Evolutionary conservation across 2,888 invertebrate species (phyloP).

Genomic region (Morinoia aosen): DNA sequence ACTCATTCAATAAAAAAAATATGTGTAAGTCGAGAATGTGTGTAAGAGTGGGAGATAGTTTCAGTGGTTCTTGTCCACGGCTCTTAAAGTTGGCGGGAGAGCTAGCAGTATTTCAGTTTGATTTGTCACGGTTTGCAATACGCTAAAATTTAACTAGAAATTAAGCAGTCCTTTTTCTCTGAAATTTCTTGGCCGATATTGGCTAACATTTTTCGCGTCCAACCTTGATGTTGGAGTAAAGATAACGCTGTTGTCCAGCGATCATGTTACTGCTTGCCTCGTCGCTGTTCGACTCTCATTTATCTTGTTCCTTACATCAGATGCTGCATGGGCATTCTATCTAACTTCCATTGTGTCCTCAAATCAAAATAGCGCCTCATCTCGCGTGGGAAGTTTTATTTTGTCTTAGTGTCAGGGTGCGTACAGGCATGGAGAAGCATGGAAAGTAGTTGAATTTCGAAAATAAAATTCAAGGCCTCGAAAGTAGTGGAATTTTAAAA

Average conservation of each 20-base stretch:
- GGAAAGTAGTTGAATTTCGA: too few species aligned
- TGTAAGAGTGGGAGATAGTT: neutral
- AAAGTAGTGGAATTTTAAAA: too few species aligned
- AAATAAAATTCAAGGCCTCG: too few species aligned
- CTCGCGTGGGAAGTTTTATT: too few species aligned
- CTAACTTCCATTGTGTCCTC: neutral
- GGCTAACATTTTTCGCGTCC: neutral
- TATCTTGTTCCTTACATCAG: neutral
- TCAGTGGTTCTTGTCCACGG: neutral
- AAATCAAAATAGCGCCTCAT: too few species aligned
- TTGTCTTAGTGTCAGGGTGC: too few species aligned
- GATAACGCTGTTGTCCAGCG: neutral
- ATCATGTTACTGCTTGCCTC: neutral
- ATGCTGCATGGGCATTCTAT: neutral
- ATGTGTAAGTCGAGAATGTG: neutral
- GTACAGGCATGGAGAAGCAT: too few species aligned
- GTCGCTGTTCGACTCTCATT: neutral
- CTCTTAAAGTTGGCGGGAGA: neutral
- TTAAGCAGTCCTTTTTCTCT: neutral
- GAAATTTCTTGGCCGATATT: neutral
- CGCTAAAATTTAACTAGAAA: neutral
- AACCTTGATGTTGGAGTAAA: neutral
- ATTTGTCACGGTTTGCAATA: neutral
- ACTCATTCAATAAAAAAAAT: neutral
- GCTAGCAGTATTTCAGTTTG: neutral